Evolutionary conservation across 2,113 vertebrate genomes (phyloP).

Genomic region (Ailuropoda melanoleuca): DNA sequence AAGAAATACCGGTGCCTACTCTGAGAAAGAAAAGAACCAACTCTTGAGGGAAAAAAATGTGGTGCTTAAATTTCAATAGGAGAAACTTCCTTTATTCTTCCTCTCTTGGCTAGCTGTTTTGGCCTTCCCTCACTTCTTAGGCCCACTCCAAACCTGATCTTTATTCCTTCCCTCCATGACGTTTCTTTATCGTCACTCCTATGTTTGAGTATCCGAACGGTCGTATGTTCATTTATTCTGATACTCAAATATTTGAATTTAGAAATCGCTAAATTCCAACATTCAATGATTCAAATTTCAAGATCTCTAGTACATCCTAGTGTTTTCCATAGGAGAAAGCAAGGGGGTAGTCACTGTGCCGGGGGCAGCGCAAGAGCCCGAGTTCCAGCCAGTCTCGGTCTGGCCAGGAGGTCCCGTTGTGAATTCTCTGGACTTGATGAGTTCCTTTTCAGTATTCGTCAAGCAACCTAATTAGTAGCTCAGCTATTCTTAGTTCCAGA

Average conservation of each 20-base stretch:
- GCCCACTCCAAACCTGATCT: not conserved
- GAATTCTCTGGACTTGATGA: conserved; percentile 19
- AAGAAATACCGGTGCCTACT: not conserved
- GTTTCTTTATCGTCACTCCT: not conserved
- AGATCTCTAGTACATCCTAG: not conserved
- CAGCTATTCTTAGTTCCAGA: conserved; percentile 55
- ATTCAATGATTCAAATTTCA: not conserved
- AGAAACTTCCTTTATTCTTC: not conserved
- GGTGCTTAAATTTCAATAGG: not conserved
- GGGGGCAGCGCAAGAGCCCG: not conserved
- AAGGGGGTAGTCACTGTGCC: not conserved
- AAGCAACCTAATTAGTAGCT: conserved; percentile 59
- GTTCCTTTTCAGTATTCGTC: not conserved
- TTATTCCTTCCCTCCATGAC: not conserved
- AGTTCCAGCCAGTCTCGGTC: not conserved
- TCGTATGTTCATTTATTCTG: not conserved
- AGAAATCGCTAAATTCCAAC: not conserved
- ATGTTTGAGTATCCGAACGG: not conserved
- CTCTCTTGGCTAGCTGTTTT: not conserved
- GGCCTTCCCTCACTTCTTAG: not conserved
- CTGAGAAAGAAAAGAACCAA: not conserved
- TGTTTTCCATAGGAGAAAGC: conserved; percentile 17
- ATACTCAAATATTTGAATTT: not conserved
- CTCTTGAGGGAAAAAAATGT: not conserved
- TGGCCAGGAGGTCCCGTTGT: not conserved